Percentiles rank a stretch among this genome's conserved stretches.
Evolutionary conservation across 2,888 invertebrate species (phyloP).

Genomic region (Apantesis nais): DNA sequence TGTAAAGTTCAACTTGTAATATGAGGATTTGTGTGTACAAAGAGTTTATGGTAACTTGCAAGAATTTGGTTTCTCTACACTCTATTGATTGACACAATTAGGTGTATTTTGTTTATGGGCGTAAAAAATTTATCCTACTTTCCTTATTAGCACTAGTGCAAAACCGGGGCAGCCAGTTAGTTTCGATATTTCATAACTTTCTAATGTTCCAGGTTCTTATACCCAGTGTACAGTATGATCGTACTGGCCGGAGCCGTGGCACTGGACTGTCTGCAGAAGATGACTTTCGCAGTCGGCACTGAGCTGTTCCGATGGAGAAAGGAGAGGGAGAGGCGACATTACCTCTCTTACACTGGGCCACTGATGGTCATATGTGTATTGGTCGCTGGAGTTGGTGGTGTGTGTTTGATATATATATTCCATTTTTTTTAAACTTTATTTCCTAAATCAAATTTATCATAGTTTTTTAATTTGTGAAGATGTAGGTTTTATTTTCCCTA

Average conservation of each 20-base stretch:
- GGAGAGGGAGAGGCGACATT: slow-evolving; percentile 83
- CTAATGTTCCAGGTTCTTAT: slow-evolving; percentile 89
- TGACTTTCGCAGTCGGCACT: slow-evolving; percentile 76
- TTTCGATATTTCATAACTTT: not conserved
- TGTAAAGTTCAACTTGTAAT: too few species aligned
- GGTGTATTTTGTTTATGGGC: too few species aligned
- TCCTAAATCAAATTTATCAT: not conserved
- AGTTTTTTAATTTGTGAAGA: not conserved
- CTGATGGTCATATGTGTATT: slow-evolving; percentile 88
- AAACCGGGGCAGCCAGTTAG: too few species aligned
- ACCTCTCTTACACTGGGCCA: slow-evolving; percentile 91
- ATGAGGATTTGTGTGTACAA: too few species aligned
- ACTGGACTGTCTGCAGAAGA: slow-evolving; percentile 91
- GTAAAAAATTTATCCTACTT: too few species aligned
- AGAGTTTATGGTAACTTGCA: too few species aligned
- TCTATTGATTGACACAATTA: too few species aligned
- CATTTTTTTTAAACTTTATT: not conserved
- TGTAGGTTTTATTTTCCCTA: not conserved
- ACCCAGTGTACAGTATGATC: slow-evolving; percentile 97
- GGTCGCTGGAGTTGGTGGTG: slow-evolving; percentile 82
- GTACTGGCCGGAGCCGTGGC: slow-evolving; percentile 92
- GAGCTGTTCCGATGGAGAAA: slow-evolving; percentile 69
- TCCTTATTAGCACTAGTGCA: too few species aligned
- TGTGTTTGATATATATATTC: slow-evolving; percentile 24
- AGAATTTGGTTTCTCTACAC: too few species aligned